Conservation (phyloP, 2,797 vertebrate species). For the Malacoctenus gilli region DNA sequence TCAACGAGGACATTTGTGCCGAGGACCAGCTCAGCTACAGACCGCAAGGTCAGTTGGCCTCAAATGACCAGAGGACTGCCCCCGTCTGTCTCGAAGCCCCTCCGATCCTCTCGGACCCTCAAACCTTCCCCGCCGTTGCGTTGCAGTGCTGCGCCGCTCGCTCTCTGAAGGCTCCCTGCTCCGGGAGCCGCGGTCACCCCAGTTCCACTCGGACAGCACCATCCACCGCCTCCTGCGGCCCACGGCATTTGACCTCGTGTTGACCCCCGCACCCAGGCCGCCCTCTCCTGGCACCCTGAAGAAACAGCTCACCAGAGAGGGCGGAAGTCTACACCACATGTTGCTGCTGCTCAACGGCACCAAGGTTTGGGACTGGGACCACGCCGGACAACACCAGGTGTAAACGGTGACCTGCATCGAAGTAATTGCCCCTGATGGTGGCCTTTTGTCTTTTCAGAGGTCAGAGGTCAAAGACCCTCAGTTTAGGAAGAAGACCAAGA, state of each 20-base stretch:
- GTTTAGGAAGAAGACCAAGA: slow-evolving; percentile 69
- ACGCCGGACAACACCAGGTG: too few relatives aligned
- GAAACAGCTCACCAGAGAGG: slow-evolving; percentile 86
- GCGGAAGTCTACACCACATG: slow-evolving; percentile 87
- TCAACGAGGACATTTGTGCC: slow-evolving; percentile 57
- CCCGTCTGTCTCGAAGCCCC: too few relatives aligned
- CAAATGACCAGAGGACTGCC: too few relatives aligned
- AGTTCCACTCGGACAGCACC: slow-evolving; percentile 90
- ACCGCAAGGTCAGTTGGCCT: slow-evolving; percentile 73
- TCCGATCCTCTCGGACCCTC: too few relatives aligned
- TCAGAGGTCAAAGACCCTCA: slow-evolving; percentile 44
- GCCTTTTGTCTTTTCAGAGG: slow-evolving; percentile 38
- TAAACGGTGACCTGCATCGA: too few relatives aligned
- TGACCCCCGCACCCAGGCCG: slow-evolving; percentile 17
- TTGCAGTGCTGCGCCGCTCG: slow-evolving; percentile 75
- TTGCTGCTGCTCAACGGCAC: slow-evolving; percentile 86
- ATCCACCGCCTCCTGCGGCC: slow-evolving; percentile 78
- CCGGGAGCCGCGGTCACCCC: slow-evolving; percentile 83
- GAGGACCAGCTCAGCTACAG: slow-evolving; percentile 73
- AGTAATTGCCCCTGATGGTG: too few relatives aligned
- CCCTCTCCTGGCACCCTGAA: slow-evolving; percentile 86
- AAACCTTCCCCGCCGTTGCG: too few relatives aligned
- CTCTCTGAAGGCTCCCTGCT: slow-evolving; percentile 92
- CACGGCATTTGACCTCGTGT: neutral
- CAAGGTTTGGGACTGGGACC: too few relatives aligned